Conservation (phyloP, 2,888 invertebrate genomes). For the Mythimna ferrago region DNA sequence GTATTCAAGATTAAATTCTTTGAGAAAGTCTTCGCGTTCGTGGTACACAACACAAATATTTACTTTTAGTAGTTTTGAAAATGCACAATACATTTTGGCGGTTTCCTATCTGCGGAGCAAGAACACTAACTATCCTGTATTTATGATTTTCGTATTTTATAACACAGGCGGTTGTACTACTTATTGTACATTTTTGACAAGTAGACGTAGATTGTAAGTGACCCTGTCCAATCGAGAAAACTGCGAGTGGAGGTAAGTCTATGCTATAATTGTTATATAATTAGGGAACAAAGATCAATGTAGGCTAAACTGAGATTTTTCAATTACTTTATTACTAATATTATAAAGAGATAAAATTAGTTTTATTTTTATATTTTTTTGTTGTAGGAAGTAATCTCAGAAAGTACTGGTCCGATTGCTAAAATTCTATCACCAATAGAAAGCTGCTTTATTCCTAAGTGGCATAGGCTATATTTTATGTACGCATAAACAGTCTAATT, state of each 20-base stretch:
- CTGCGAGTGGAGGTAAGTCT: constrained; percentile 31
- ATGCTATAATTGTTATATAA: not conserved
- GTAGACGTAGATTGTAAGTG: constrained; percentile 20
- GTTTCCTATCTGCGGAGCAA: not conserved
- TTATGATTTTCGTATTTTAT: no score
- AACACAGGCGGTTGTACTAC: not conserved
- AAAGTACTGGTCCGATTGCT: no score
- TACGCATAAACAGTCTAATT: no score
- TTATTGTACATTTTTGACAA: constrained; percentile 8
- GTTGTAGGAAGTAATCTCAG: no score
- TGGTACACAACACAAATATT: constrained; percentile 21
- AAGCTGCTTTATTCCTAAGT: no score
- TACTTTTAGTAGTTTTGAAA: not conserved
- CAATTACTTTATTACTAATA: not conserved
- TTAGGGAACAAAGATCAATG: not conserved
- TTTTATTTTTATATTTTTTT: no score
- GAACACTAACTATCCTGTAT: not conserved
- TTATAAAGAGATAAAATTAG: no score
- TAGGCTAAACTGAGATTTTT: not conserved
- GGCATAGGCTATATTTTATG: no score
- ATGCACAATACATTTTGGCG: constrained; percentile 1
- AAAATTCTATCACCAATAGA: no score
- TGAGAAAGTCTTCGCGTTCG: no score
- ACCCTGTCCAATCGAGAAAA: not conserved
- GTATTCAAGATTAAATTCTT: not conserved